phyloP scores from a whole-genome alignment of 2,113 vertebrate genomes.

The Podocnemis expansa region DNA sequence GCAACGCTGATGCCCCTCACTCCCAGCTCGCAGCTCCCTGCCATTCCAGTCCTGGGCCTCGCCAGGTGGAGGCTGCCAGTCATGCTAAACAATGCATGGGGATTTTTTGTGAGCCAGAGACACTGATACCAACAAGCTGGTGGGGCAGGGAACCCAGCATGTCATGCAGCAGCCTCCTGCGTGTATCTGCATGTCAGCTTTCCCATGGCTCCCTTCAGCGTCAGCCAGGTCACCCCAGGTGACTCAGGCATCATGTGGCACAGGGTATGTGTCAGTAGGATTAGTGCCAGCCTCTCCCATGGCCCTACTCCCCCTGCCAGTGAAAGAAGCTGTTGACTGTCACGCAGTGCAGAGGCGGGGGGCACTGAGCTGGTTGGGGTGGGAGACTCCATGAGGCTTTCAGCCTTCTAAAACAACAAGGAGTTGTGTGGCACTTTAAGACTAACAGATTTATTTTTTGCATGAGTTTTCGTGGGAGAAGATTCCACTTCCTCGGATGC shows the following conservation, averaged over 20 bases:
- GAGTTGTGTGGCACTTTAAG: no score
- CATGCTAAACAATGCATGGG: background rate
- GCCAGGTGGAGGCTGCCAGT: background rate
- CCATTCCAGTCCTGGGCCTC: background rate
- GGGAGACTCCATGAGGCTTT: no score
- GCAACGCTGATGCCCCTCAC: background rate
- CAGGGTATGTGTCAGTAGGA: constrained; percentile 8
- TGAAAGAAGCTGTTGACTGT: background rate
- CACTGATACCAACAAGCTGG: background rate
- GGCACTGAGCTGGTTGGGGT: background rate
- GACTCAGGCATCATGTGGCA: background rate
- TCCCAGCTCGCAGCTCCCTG: background rate
- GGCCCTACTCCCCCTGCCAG: background rate
- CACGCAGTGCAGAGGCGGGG: background rate
- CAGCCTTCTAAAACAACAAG: no score
- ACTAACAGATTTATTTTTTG: no score
- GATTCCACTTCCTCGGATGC: no score
- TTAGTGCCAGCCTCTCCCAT: constrained; percentile 7
- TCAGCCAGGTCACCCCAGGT: constrained; percentile 39
- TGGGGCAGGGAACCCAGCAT: background rate
- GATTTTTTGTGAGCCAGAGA: background rate
- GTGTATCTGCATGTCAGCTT: background rate
- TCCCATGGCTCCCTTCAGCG: background rate
- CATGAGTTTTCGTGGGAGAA: no score
- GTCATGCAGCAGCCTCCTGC: background rate